A percentile compares a stretch with the other conserved stretches of the same genome.
phyloP scores from a whole-genome alignment of 2,888 invertebrate genomes.

The Brenthis hecate region DNA sequence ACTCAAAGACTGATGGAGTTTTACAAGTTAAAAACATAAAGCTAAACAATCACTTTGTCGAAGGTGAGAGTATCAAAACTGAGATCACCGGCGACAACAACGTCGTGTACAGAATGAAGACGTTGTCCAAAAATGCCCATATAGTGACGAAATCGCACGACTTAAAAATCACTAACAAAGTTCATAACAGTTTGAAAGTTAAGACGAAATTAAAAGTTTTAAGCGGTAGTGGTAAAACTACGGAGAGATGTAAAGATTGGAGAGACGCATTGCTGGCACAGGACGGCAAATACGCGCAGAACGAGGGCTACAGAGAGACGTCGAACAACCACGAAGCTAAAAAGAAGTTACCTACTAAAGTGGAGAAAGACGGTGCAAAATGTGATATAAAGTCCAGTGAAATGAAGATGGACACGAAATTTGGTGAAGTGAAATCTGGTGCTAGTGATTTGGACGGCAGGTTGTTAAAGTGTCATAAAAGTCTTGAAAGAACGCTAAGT shows the following conservation, averaged over 20 bases:
- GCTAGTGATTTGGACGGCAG: conserved; percentile 70
- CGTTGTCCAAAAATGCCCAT: conserved; percentile 76
- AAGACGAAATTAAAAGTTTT: conserved; percentile 73
- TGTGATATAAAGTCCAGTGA: conserved; percentile 72
- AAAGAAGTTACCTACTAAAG: conserved; percentile 73
- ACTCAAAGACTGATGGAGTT: conserved; percentile 71
- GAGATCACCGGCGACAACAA: conserved; percentile 72
- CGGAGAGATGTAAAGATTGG: conserved; percentile 79
- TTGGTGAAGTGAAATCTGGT: conserved; percentile 62
- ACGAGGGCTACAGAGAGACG: conserved; percentile 78
- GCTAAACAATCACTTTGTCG: conserved; percentile 67
- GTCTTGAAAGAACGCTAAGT: conserved; percentile 70
- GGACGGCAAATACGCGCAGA: conserved; percentile 79
- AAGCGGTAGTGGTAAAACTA: conserved; percentile 56
- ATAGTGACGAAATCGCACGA: conserved; percentile 77
- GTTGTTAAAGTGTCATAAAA: conserved; percentile 67
- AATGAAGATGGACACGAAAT: conserved; percentile 61
- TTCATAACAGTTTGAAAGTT: conserved; percentile 65
- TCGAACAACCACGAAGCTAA: conserved; percentile 71
- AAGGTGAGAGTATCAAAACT: conserved; percentile 65
- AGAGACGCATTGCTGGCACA: conserved; percentile 81
- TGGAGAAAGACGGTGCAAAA: conserved; percentile 64
- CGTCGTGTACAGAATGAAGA: conserved; percentile 75
- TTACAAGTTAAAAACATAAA: conserved; percentile 67
- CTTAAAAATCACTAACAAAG: conserved; percentile 66